These are phyloP conservation scores for Ahaetulla prasina DNA, from an alignment of 2,113 vertebrate genomes.

Conservation along the genomic window DNA sequence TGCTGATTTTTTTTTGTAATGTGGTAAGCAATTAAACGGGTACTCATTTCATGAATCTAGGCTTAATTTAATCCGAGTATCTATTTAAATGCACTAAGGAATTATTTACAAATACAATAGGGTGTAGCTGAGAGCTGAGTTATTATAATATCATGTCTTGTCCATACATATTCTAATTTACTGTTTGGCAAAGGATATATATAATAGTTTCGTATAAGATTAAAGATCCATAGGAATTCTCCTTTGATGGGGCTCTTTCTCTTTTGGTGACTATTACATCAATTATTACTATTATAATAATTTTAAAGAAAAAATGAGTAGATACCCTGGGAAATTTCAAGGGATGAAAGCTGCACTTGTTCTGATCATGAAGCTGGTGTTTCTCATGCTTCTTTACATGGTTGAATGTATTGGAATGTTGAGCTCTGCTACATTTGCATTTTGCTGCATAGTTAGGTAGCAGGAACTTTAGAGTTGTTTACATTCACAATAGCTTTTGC, in stretches of 20 bases:
- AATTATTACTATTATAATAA: not conserved
- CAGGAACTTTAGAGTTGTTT: not conserved
- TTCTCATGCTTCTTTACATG: not conserved
- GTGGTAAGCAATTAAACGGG: not conserved
- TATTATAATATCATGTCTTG: not conserved
- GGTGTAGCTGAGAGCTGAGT: not conserved
- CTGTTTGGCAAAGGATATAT: not conserved
- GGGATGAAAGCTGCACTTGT: not conserved
- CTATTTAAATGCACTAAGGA: not conserved
- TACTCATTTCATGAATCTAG: not conserved
- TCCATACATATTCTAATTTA: not conserved
- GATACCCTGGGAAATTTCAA: too few species aligned
- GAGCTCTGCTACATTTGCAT: not conserved
- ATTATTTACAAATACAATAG: not conserved
- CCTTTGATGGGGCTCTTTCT: not conserved
- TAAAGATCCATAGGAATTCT: not conserved
- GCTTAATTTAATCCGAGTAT: not conserved
- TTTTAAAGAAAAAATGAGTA: not conserved
- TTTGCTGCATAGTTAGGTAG: not conserved
- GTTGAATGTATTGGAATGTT: not conserved
- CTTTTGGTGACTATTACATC: not conserved
- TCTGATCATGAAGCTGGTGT: not conserved
- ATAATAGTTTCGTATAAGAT: not conserved
- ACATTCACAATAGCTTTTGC: not conserved
- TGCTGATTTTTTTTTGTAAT: fast-evolving